These are phyloP conservation scores for Coenobita brevimanus DNA, from an alignment of 1,140 invertebrate species.

Conservation along the genomic window DNA sequence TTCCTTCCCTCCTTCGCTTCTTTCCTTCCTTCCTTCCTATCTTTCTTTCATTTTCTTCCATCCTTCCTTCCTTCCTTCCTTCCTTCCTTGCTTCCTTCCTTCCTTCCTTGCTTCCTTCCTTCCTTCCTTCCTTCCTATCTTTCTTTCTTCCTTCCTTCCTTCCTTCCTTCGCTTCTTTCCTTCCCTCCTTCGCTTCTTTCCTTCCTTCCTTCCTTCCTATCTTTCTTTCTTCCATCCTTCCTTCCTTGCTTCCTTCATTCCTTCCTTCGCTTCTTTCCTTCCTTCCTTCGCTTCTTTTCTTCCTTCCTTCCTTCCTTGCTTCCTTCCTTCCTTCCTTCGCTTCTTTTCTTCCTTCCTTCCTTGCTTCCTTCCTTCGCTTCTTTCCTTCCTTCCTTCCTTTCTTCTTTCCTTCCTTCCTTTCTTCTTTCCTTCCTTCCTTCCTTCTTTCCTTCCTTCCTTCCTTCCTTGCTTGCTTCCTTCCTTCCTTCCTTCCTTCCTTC, in stretches of 20 bases:
- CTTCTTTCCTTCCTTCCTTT: too few species aligned
- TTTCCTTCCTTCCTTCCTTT: too few species aligned
- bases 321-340: not conserved
- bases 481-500: too few species aligned
- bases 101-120: not conserved
- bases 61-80: not conserved
- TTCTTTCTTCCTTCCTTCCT: constrained; percentile 3
- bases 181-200: not conserved
- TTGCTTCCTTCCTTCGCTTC: too few species aligned
- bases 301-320: not conserved
- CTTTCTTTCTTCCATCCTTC: not conserved
- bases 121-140: not conserved
- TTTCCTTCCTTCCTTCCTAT: not conserved
- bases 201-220: not conserved
- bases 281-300: constrained; percentile 1
- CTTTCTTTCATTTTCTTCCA: not conserved
- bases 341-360: too few species aligned
- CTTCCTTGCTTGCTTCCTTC: too few species aligned
- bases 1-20: not conserved
- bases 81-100: not conserved
- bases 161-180: constrained; percentile 4
- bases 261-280: not conserved
- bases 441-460: too few species aligned
- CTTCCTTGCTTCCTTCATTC: not conserved
- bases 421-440: too few species aligned